A percentile compares a stretch with the other conserved stretches of the same genome.
Evolutionary conservation across 2,888 invertebrate species (phyloP).

Genomic region (Byasa hedistus): DNA sequence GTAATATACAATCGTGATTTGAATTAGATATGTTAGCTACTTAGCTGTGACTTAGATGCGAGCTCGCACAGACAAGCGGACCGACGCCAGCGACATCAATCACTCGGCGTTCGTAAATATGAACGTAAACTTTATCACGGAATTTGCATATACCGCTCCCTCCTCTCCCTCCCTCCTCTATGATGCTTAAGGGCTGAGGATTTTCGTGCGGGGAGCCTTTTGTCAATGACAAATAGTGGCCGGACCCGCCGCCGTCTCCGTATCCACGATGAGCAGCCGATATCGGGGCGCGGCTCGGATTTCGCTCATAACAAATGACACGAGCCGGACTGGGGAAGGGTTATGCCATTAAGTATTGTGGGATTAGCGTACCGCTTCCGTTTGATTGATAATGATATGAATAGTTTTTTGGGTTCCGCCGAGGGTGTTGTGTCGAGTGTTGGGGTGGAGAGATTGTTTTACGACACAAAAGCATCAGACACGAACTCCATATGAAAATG

Average conservation of each 20-base stretch:
- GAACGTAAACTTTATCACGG: constrained; percentile 31
- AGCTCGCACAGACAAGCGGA: too few relatives aligned
- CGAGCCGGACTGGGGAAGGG: constrained; percentile 72
- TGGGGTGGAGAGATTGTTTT: too few relatives aligned
- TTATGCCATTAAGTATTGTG: constrained; percentile 50
- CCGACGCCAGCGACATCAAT: constrained; percentile 18
- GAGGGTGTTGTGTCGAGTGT: too few relatives aligned
- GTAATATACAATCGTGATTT: too few relatives aligned
- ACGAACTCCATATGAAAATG: too few relatives aligned
- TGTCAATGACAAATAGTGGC: constrained; percentile 77
- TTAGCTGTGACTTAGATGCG: too few relatives aligned
- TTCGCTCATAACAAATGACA: constrained; percentile 73
- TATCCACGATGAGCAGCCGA: constrained; percentile 75
- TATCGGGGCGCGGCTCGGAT: constrained; percentile 60
- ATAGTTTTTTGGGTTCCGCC: constrained; percentile 26
- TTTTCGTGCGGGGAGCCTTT: constrained; percentile 57
- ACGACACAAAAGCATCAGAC: too few relatives aligned
- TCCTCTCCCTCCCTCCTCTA: constrained; percentile 20
- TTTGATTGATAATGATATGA: constrained; percentile 56
- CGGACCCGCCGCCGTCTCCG: constrained; percentile 64
- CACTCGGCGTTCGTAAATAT: constrained; percentile 16
- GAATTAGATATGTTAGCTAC: too few relatives aligned
- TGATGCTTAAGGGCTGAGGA: constrained; percentile 48
- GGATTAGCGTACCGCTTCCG: constrained; percentile 45
- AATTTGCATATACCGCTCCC: constrained; percentile 25